These are phyloP conservation scores for Trissolcus japonicus DNA, from an alignment of 2,888 invertebrate species.

Conservation along the genomic window DNA sequence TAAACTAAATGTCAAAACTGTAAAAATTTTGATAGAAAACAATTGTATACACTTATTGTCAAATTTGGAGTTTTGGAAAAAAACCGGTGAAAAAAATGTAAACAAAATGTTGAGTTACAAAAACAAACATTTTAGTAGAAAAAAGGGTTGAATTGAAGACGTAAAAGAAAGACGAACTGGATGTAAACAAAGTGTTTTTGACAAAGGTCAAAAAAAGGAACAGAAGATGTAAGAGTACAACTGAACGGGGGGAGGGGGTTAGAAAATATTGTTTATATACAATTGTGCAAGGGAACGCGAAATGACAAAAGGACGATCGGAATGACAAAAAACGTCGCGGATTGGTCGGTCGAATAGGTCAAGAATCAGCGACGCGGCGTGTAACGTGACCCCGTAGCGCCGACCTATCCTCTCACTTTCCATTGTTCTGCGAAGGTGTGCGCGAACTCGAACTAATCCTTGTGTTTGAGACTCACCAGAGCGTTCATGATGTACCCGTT, in stretches of 20 bases:
- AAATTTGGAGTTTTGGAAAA: background rate
- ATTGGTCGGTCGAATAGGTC: conserved; percentile 37
- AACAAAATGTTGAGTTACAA: background rate
- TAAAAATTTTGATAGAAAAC: no score
- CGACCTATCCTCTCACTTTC: conserved; percentile 71
- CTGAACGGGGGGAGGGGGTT: no score
- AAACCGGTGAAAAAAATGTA: background rate
- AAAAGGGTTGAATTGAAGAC: no score
- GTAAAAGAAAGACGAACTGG: no score
- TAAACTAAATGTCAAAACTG: background rate
- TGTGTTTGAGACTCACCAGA: conserved; percentile 67
- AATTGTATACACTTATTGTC: no score
- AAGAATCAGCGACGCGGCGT: conserved; percentile 36
- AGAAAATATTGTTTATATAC: no score
- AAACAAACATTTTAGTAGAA: background rate
- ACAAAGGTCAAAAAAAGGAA: no score
- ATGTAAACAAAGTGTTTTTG: no score
- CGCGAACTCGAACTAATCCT: conserved; percentile 10
- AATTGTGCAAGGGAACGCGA: no score
- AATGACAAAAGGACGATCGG: background rate
- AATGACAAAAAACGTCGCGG: conserved; percentile 18
- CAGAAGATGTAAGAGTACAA: no score
- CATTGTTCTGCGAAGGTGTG: conserved; percentile 65
- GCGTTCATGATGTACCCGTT: conserved; percentile 65
- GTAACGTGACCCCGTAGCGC: conserved; percentile 42